Evolutionary conservation across 2,797 vertebrate species (phyloP).

Genomic region (Alauda arvensis): DNA sequence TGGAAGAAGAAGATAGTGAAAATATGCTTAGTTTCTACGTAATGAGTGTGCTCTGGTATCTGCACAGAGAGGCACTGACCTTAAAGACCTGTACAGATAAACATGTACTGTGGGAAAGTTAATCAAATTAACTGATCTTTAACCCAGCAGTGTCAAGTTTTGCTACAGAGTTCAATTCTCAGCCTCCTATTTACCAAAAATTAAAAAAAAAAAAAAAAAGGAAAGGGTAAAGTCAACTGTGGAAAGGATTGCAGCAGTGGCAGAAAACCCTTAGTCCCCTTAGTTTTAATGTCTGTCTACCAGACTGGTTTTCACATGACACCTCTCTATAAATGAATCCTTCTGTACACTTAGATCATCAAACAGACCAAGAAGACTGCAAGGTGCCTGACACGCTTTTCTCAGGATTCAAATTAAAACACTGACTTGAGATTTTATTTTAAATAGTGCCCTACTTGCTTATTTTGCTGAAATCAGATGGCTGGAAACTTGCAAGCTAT

Average conservation of each 20-base stretch:
- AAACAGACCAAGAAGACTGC: conserved; percentile 11
- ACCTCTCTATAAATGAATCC: conserved; percentile 5
- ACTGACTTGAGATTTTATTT: conserved; percentile 31
- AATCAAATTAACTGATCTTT: background rate
- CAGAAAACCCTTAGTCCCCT: background rate
- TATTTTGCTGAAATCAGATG: conserved; percentile 20
- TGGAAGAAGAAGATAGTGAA: background rate
- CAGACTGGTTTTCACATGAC: background rate
- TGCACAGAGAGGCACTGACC: background rate
- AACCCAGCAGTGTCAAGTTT: background rate
- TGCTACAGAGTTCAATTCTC: background rate
- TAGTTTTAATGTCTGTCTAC: conserved; percentile 18
- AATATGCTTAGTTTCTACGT: background rate
- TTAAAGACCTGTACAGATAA: background rate
- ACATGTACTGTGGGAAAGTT: background rate
- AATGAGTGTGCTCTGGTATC: background rate
- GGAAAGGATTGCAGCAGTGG: background rate
- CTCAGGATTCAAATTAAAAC: conserved; percentile 29
- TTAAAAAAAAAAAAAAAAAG: background rate
- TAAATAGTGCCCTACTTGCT: conserved; percentile 16
- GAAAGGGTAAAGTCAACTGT: background rate
- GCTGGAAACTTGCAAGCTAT: background rate
- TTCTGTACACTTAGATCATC: background rate
- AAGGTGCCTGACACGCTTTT: conserved; percentile 10
- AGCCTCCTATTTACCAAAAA: background rate